Conservation (phyloP, 2,113 vertebrate species). For the Osmerus mordax region DNA sequence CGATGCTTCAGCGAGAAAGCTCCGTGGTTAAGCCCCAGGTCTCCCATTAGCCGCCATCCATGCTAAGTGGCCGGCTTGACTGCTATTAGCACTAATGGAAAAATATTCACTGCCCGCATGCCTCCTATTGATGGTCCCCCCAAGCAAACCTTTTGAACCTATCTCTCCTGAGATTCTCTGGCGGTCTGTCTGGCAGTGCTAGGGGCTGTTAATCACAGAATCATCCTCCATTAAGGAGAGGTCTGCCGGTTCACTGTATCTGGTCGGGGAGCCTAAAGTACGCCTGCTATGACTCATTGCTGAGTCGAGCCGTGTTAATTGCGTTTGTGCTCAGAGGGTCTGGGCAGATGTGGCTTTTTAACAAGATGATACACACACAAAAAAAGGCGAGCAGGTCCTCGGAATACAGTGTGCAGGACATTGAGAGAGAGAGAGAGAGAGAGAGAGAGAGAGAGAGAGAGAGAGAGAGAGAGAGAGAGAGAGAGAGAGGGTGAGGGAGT, state of each 20-base stretch:
- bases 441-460: background rate
- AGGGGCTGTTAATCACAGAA: background rate
- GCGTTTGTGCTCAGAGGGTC: constrained; percentile 13
- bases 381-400: background rate
- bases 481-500: background rate
- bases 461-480: background rate
- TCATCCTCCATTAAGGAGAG: constrained; percentile 4
- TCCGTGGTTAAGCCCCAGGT: constrained; percentile 9
- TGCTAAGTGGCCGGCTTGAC: constrained; percentile 7
- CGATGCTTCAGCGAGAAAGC: background rate
- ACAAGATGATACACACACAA: constrained; percentile 9
- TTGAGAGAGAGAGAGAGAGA: too few relatives aligned
- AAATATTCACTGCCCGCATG: constrained; percentile 5
- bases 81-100: constrained; percentile 27
- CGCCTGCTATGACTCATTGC: constrained; percentile 26
- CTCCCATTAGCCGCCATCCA: constrained; percentile 7
- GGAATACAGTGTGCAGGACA: background rate
- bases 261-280: constrained; percentile 9
- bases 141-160: constrained; percentile 13
- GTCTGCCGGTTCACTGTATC: background rate
- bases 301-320: constrained; percentile 33
- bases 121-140: constrained; percentile 11
- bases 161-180: constrained; percentile 12
- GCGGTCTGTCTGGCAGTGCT: constrained; percentile 15
- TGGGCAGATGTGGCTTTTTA: constrained; percentile 37